phyloP scores from a whole-genome alignment of 1,140 invertebrate species.

The Papilio aristodemus region DNA sequence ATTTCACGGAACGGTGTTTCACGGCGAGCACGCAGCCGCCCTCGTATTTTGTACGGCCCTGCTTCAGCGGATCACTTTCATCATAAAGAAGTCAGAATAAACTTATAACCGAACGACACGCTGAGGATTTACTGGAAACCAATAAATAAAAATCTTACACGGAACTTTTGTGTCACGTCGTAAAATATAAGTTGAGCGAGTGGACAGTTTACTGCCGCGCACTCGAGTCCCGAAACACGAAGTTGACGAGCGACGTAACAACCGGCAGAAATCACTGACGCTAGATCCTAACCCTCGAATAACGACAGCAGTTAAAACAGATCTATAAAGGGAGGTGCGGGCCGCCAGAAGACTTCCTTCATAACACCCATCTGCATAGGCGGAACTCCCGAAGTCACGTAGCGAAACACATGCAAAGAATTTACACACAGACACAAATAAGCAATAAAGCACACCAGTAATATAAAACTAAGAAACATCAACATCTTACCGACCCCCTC shows the following conservation, averaged over 20 bases:
- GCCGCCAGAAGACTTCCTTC: conserved; percentile 37
- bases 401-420: conserved; percentile 52
- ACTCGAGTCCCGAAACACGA: not conserved
- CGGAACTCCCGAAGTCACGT: conserved; percentile 44
- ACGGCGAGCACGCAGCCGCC: too few relatives aligned
- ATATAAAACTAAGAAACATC: conserved; percentile 81
- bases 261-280: conserved; percentile 37
- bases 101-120: not conserved
- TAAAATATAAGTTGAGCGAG: conserved; percentile 15
- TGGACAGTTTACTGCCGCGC: conserved; percentile 10
- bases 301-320: conserved; percentile 48
- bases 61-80: not conserved
- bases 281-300: conserved; percentile 45
- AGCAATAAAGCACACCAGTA: conserved; percentile 76
- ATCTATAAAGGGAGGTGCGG: conserved; percentile 47
- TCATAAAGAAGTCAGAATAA: not conserved
- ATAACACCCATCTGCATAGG: conserved; percentile 68
- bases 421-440: conserved; percentile 71
- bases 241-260: conserved; percentile 16
- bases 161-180: conserved; percentile 1
- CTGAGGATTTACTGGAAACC: not conserved
- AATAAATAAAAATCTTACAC: conserved; percentile 7
- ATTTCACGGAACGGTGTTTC: too few relatives aligned
- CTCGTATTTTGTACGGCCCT: too few relatives aligned
- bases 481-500: conserved; percentile 68